phyloP scores from a whole-genome alignment of 2,888 invertebrate species.

The Hyppa rectilinea region DNA sequence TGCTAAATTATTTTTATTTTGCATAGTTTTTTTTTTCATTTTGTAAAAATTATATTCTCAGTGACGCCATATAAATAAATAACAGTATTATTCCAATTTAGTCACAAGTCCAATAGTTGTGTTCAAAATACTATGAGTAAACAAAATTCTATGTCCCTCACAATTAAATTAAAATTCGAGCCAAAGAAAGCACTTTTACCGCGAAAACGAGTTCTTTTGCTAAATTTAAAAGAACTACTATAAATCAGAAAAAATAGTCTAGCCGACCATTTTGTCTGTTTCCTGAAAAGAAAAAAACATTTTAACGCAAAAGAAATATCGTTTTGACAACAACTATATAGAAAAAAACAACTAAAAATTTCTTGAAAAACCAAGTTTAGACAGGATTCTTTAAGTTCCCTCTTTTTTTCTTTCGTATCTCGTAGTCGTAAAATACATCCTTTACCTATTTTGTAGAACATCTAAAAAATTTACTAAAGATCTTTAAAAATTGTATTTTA shows the following conservation, averaged over 20 bases:
- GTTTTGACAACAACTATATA: background rate
- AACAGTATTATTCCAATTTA: background rate
- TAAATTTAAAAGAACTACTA: background rate
- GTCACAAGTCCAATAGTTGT: constrained; percentile 4
- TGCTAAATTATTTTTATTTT: constrained; percentile 24
- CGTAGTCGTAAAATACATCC: too few relatives aligned
- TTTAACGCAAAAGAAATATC: fast-evolving
- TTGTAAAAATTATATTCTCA: constrained; percentile 35
- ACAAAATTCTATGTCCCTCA: constrained; percentile 1
- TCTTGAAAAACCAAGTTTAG: background rate
- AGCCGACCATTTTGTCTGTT: too few relatives aligned
- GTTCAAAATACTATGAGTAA: constrained; percentile 23
- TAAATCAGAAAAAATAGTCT: background rate
- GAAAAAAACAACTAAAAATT: too few relatives aligned
- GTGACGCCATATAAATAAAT: background rate
- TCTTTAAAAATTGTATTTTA: constrained; percentile 68
- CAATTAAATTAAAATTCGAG: background rate
- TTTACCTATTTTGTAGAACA: background rate
- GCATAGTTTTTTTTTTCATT: constrained; percentile 26
- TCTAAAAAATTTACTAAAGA: constrained; percentile 4
- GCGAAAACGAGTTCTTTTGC: background rate
- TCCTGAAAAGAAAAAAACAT: background rate
- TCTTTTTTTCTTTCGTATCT: background rate
- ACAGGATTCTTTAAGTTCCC: background rate
- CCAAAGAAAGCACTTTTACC: background rate